Conservation (phyloP, 2,797 vertebrate species). For the Sebastes alutus region DNA sequence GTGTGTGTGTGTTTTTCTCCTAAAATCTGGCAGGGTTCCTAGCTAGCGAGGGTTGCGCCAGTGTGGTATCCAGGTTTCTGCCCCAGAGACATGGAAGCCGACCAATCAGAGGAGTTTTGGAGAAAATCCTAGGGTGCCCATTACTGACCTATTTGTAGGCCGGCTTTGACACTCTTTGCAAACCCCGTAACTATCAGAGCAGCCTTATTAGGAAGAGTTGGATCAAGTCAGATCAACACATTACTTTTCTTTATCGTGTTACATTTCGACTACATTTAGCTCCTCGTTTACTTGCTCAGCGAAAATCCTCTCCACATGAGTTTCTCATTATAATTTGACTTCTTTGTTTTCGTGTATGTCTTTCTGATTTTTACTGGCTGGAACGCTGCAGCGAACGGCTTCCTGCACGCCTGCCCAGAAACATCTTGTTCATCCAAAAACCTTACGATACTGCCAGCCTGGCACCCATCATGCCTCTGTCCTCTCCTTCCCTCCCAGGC, state of each 20-base stretch:
- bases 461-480: constrained; percentile 6
- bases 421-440: constrained; percentile 35
- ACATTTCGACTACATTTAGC: neutral
- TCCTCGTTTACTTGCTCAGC: neutral
- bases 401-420: constrained; percentile 35
- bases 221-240: neutral
- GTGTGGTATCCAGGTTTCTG: constrained; percentile 58
- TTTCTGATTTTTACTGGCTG: constrained; percentile 12
- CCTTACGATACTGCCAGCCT: constrained; percentile 17
- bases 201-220: neutral
- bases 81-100: constrained; percentile 42
- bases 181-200: constrained; percentile 1
- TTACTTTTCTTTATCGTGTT: neutral
- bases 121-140: constrained; percentile 54
- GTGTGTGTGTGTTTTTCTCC: neutral
- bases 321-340: constrained; percentile 4
- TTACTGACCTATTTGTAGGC: constrained; percentile 63
- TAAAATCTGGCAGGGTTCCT: constrained; percentile 42
- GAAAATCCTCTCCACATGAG: neutral
- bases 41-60: constrained; percentile 30
- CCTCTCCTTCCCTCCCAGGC: neutral
- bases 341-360: neutral
- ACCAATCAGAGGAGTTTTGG: constrained; percentile 60
- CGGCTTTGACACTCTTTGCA: constrained; percentile 37
- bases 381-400: constrained; percentile 14